phyloP scores from a whole-genome alignment of 2,113 vertebrate genomes.

The Plotosus lineatus region DNA sequence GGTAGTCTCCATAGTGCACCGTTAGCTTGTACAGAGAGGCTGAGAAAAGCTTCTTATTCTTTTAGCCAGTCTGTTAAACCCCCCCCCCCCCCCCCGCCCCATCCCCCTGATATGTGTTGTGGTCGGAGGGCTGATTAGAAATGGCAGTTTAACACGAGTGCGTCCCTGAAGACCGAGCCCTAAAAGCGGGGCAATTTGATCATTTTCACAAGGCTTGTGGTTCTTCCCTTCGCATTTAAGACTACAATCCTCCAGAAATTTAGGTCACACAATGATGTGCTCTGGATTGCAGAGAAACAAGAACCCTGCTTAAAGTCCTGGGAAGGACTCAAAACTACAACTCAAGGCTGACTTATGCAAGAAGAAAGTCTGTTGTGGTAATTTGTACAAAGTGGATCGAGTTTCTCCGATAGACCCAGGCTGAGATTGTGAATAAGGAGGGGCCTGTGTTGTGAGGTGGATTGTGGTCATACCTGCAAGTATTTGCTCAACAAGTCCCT shows the following conservation, averaged over 20 bases:
- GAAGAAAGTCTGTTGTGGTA: neutral
- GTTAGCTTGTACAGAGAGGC: conserved; percentile 19
- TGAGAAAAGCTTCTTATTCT: conserved; percentile 15
- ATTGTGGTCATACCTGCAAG: conserved; percentile 53
- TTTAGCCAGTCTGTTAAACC: neutral
- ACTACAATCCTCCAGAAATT: conserved; percentile 51
- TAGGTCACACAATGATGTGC: conserved; percentile 46
- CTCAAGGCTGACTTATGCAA: conserved; percentile 12
- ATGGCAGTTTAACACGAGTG: conserved; percentile 57
- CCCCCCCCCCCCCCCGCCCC: neutral
- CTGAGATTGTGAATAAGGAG: conserved; percentile 30
- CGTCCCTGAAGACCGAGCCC: conserved; percentile 47
- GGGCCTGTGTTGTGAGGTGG: conserved; percentile 6
- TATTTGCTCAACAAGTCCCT: conserved; percentile 58
- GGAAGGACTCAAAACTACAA: neutral
- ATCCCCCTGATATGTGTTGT: conserved; percentile 21
- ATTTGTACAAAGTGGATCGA: conserved; percentile 26
- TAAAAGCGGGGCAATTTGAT: conserved; percentile 45
- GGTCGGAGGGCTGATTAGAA: conserved; percentile 47
- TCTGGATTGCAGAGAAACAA: conserved; percentile 14
- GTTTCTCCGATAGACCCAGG: conserved; percentile 31
- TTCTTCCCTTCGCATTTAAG: conserved; percentile 49
- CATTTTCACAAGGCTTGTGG: conserved; percentile 49
- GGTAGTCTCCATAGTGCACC: conserved; percentile 22
- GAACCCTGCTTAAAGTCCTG: neutral